A percentile compares a stretch with the other conserved stretches of the same genome.
phyloP scores from a whole-genome alignment of 2,888 invertebrate species.

The Metacarcinus magister region DNA sequence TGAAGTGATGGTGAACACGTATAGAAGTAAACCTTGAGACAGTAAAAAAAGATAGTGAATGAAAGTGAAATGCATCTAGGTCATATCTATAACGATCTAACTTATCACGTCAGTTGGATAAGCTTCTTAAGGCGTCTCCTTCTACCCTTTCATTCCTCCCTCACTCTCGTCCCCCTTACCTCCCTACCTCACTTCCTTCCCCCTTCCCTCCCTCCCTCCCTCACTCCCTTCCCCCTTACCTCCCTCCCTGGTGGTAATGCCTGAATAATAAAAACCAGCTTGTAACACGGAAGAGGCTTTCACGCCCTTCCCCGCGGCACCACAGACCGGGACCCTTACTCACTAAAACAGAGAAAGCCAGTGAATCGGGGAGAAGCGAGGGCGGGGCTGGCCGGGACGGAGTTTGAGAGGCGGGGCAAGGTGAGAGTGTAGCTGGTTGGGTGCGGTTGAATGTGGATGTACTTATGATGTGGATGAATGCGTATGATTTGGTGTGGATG shows the following conservation, averaged over 20 bases:
- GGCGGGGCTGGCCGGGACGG: neutral
- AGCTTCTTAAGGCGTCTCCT: neutral
- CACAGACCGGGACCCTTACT: neutral
- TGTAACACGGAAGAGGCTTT: slow-evolving; percentile 32
- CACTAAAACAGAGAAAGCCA: neutral
- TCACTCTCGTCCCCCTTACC: neutral
- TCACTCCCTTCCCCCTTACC: neutral
- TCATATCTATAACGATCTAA: neutral
- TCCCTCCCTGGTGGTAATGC: neutral
- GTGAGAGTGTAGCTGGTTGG: neutral
- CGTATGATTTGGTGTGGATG: neutral
- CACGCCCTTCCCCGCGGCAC: slow-evolving; percentile 16
- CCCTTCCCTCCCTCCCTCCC: neutral
- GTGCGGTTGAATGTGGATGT: neutral
- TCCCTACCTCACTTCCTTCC: neutral
- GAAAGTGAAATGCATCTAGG: neutral
- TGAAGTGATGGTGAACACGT: neutral
- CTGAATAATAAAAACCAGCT: neutral
- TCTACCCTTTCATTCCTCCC: neutral
- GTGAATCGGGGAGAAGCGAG: neutral
- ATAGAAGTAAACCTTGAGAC: neutral
- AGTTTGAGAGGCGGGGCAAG: neutral
- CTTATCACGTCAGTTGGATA: neutral
- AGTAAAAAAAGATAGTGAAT: neutral
- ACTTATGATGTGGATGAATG: neutral